These are phyloP conservation scores for Eupeodes corollae DNA, from an alignment of 1,140 invertebrate species.

Conservation along the genomic window DNA sequence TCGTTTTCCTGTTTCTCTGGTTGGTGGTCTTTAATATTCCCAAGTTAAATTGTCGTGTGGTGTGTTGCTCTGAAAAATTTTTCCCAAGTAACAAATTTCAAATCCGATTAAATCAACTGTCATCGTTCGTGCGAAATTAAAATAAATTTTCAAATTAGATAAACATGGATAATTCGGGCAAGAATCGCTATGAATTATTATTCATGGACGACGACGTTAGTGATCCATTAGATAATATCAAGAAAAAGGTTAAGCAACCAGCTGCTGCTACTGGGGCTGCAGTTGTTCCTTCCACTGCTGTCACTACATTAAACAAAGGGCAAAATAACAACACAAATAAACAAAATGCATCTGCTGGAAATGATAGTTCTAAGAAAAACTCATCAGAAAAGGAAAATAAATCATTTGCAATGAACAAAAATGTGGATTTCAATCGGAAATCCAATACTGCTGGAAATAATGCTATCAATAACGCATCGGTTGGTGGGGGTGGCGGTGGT, in stretches of 20 bases:
- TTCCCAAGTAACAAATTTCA: no score
- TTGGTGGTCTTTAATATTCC: no score
- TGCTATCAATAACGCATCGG: constrained; percentile 10
- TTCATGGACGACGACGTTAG: constrained; percentile 72
- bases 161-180: constrained; percentile 84
- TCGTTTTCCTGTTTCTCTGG: no score
- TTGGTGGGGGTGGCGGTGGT: constrained; percentile 8
- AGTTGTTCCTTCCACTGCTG: constrained; percentile 11
- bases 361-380: constrained; percentile 20
- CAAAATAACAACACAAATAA: constrained; percentile 4
- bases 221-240: constrained; percentile 80
- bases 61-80: no score
- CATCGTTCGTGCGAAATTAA: no score
- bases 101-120: no score
- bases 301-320: constrained; percentile 9
- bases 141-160: no score
- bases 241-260: constrained; percentile 63
- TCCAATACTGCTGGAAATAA: constrained; percentile 8
- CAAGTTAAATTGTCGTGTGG: no score
- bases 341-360: not conserved
- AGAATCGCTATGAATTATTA: constrained; percentile 87
- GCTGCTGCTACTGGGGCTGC: constrained; percentile 8
- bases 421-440: constrained; percentile 19
- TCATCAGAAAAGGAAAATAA: constrained; percentile 78
- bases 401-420: constrained; percentile 40